Conservation (phyloP, 2,113 vertebrate genomes). For the Corythaeola cristata region DNA sequence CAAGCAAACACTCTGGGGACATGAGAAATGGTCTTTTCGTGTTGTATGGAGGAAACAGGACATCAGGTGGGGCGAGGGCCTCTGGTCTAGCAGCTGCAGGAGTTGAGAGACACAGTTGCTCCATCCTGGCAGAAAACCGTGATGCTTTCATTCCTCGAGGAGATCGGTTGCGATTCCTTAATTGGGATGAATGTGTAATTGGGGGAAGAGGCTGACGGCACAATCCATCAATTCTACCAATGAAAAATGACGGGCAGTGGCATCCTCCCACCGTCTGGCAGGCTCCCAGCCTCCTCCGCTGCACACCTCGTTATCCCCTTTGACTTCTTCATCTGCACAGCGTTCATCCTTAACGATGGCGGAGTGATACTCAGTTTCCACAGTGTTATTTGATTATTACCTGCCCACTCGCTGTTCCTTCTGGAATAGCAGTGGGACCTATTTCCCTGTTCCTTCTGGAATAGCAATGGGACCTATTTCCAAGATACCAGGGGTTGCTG, state of each 20-base stretch:
- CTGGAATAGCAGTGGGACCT: not conserved
- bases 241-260: conserved; percentile 25
- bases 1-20: too few species aligned
- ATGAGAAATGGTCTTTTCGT: not conserved
- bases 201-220: not conserved
- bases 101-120: not conserved
- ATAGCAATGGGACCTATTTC: not conserved
- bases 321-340: not conserved
- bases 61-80: not conserved
- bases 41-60: not conserved
- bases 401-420: not conserved
- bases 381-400: not conserved
- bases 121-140: not conserved
- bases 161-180: not conserved
- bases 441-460: not conserved
- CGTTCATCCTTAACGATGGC: not conserved
- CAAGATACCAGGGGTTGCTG: not conserved
- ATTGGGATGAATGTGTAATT: not conserved
- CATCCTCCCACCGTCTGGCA: not conserved
- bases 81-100: not conserved
- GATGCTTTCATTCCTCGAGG: not conserved
- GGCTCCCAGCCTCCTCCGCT: not conserved
- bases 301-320: conserved; percentile 28
- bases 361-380: not conserved
- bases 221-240: conserved; percentile 2